Conservation (phyloP, 2,113 vertebrate species). For the Promerops cafer region DNA sequence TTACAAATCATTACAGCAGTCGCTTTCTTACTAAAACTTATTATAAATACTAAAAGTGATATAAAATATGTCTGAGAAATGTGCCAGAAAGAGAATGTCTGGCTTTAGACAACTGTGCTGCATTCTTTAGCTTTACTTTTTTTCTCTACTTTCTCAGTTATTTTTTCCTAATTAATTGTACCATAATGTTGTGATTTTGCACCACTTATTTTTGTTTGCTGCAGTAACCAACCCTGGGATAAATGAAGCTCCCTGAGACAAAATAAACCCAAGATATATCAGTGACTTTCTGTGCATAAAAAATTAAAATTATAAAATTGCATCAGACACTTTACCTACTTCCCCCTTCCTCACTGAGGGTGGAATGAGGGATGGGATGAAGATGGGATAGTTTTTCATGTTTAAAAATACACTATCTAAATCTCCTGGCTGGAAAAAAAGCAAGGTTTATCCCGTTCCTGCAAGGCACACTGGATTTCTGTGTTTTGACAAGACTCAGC, state of each 20-base stretch:
- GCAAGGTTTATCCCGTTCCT: neutral
- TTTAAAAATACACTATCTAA: neutral
- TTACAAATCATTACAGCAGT: neutral
- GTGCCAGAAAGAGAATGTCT: neutral
- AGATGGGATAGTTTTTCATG: neutral
- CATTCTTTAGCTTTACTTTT: neutral
- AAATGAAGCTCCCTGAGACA: slow-evolving; percentile 14
- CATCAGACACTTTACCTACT: neutral
- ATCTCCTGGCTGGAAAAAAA: neutral
- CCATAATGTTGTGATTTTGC: neutral
- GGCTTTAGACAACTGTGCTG: neutral
- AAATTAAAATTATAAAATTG: slow-evolving; percentile 19
- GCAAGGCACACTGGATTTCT: neutral
- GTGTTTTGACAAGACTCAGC: neutral
- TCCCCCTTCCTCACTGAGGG: neutral
- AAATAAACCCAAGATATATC: neutral
- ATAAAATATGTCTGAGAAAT: neutral
- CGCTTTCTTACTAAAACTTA: neutral
- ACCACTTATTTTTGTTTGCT: neutral
- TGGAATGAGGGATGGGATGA: neutral
- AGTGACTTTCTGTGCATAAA: neutral
- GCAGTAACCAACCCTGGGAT: slow-evolving; percentile 1
- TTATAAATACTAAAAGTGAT: neutral
- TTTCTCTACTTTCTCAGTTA: neutral
- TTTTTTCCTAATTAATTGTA: neutral